Conservation (phyloP, 2,113 vertebrate species). For the Ifrita kowaldi region DNA sequence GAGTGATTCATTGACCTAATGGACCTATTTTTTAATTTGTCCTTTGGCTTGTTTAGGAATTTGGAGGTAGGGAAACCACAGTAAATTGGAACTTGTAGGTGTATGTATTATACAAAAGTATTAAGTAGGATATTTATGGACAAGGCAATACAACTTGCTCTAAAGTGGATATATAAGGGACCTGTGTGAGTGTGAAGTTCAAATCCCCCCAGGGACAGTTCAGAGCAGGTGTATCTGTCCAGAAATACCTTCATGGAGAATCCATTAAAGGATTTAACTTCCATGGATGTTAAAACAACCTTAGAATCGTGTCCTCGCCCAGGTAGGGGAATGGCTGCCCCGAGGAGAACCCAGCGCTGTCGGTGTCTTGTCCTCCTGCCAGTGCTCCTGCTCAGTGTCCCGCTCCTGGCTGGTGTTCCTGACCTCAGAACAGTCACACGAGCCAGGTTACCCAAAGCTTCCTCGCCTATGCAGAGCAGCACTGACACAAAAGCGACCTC, state of each 20-base stretch:
- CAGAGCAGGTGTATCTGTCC: neutral
- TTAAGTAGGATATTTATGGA: neutral
- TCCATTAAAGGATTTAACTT: no score
- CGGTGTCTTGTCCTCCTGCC: rapidly evolving
- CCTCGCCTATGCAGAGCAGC: neutral
- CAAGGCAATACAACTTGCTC: neutral
- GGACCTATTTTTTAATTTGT: neutral
- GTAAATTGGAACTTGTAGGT: neutral
- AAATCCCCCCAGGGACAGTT: neutral
- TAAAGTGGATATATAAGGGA: neutral
- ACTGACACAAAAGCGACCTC: neutral
- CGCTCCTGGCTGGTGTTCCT: neutral
- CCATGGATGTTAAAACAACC: rapidly evolving
- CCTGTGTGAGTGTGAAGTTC: neutral
- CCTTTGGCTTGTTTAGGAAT: neutral
- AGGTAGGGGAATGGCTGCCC: neutral
- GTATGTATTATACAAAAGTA: neutral
- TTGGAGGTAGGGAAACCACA: neutral
- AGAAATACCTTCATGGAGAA: no score
- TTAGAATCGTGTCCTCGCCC: rapidly evolving
- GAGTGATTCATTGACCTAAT: neutral
- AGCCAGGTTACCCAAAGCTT: neutral
- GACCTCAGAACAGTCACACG: neutral
- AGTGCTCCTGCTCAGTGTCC: rapidly evolving
- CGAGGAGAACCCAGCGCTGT: neutral